Conservation (phyloP, 2,888 invertebrate genomes). For the Latrodectus elegans region DNA sequence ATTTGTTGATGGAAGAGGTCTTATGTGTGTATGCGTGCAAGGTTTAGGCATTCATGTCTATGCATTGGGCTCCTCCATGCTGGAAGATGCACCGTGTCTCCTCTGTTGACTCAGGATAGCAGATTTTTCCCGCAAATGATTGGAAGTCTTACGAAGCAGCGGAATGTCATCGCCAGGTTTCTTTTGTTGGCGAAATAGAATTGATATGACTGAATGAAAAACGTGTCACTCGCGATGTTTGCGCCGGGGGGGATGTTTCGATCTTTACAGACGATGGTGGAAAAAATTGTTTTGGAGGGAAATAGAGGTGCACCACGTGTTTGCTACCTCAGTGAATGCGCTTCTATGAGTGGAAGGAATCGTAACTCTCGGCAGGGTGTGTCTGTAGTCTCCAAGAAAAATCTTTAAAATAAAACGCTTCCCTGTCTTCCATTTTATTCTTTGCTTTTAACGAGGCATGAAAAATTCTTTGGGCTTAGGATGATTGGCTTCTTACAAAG, state of each 20-base stretch:
- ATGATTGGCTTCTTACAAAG: no score
- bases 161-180: constrained; percentile 30
- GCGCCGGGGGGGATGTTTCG: constrained; percentile 17
- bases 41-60: background rate
- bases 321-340: no score
- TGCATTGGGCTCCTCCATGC: background rate
- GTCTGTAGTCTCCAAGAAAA: no score
- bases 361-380: no score
- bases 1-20: constrained; percentile 67
- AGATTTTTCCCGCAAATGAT: constrained; percentile 67
- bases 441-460: no score
- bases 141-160: constrained; percentile 50
- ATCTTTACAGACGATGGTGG: constrained; percentile 4
- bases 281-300: constrained; percentile 20
- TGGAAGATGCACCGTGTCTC: background rate
- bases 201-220: constrained; percentile 34
- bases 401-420: no score
- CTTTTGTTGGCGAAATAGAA: constrained; percentile 52
- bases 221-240: constrained; percentile 19
- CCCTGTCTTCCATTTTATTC: no score
- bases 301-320: no score
- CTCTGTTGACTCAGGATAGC: constrained; percentile 60
- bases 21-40: constrained; percentile 16
- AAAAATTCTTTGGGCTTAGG: no score
- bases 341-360: no score